Base-by-base conservation (phyloP, 2,797 vertebrate genomes). In the Megalops cyprinoides region DNA sequence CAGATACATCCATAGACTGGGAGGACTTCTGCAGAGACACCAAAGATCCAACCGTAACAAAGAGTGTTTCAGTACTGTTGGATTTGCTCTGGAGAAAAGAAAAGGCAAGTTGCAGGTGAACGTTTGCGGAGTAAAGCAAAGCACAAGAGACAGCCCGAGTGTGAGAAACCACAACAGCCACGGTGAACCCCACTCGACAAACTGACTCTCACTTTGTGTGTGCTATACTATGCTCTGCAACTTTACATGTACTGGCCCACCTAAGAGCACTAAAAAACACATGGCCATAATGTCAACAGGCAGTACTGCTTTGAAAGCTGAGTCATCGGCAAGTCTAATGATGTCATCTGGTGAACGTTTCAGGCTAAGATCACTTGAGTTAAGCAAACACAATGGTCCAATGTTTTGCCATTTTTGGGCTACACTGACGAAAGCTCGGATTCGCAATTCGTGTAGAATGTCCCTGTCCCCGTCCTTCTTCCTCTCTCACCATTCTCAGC, bases 401-500 rank as follows among this genome's bases (percentile, higher is more conserved):
- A 6, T 37, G 34, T 65, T 10, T 65, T 31, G 1, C 4, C 31
- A 62, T 31, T 9, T 9, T 10, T 9, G 25, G 58, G n/a, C 58
- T 28, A 10, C 28, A 28, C 14, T 62, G 28, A 62, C 14, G 9
- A 62, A 62, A 62, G 58, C 58, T 1, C 20, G 4, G 2, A 9
- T 60, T 60, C 46, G 9, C 46, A 10, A 10, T 46, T 10, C 46
- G 34, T 31, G 31, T 34, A 31, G 31, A 51, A 51, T 49, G 5
- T 51, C 49, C 49, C 49, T 34, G 31, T 18, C 39, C 55, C 53
- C 31, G 14, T 62, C 23, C 37, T 14, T 9, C 48, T 20, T 23
- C 6, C 28, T 46, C 14, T 79, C 90, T 95, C 90, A 99, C 98
- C 98, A n/a, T 99, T 98, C 92, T 99, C 98, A 90, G 98, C 98